Evolutionary conservation across 2,888 invertebrate species (phyloP), one percentile per base, ranked within the genome.

Genomic region (Melikaiella ostensackeni): DNA sequence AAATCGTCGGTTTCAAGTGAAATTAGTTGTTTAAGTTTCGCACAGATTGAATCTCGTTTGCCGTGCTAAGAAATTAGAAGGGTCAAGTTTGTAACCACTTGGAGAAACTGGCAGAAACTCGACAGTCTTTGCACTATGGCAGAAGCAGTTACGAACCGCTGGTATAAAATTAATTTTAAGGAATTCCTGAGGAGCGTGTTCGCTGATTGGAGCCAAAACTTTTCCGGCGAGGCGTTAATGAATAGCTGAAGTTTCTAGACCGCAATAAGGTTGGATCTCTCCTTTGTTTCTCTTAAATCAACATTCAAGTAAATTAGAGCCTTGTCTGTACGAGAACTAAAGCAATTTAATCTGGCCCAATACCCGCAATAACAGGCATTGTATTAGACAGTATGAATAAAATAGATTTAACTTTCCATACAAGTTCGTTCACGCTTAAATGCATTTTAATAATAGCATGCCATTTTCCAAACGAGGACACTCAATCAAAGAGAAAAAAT

Each of bases 231-330:
- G 70, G 70, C 70, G 70, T 50, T 70, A 50, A 70, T 70, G 50
- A 70, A 70, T 70, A 70, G 70, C 70, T 70, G 6, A 70, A 70
- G 70, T 70, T 70, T 70, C 70, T n/a, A 46, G 46, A 70, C 30
- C 30, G 33, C 70, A 64, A 70, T 70, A 50, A 70, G 70, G 33
- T 30, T 70, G 70, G 30, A 70, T 70, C 30, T 70, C 70, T 70
- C 70, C 30, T 70, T 70, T 70, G 70, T 50, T 70, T 70, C 70
- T 50, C 70, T 70, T 70, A 70, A 70, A 70, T 70, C 70, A 70
- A 70, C 70, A 70, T 70, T 70, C 70, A 70, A 70, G 70, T 70
- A 46, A 70, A 70, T 70, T 70, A 46, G 30, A 55, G 50, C 30
- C 50, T 50, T n/a, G n/a, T n/a, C 70, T 50, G 50, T 50, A 24